phyloP scores from a whole-genome alignment of 2,797 vertebrate genomes.

The Avahi laniger region DNA sequence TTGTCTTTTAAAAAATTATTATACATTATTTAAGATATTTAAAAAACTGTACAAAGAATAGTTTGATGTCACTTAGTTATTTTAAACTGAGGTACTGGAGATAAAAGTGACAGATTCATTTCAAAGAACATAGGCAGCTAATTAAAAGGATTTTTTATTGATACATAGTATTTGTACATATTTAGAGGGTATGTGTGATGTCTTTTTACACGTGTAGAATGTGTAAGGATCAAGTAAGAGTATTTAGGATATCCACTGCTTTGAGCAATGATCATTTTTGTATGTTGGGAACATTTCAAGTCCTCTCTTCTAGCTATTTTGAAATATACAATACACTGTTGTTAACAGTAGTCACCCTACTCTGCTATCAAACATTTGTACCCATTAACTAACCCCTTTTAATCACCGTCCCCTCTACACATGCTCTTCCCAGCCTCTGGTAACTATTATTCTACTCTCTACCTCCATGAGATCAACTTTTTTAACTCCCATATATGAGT shows the following conservation, averaged over 20 bases:
- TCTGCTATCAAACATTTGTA: not conserved
- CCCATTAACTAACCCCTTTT: not conserved
- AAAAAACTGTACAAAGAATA: not conserved
- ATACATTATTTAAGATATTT: not conserved
- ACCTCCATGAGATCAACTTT: not conserved
- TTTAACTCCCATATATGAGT: not conserved
- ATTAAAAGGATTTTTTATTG: not conserved
- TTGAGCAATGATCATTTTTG: not conserved
- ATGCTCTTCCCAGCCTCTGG: not conserved
- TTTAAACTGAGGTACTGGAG: conserved; percentile 23
- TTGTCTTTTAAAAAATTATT: not conserved
- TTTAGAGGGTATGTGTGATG: not conserved
- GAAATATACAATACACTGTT: not conserved
- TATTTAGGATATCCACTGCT: not conserved
- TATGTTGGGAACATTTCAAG: not conserved
- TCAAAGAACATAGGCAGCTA: not conserved
- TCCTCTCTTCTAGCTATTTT: not conserved
- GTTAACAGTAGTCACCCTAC: not conserved
- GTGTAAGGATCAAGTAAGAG: not conserved
- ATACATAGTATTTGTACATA: not conserved
- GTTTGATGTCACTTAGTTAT: not conserved
- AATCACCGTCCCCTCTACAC: not conserved
- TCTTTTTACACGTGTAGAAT: not conserved
- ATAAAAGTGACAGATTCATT: not conserved
- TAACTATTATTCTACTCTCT: not conserved